These are phyloP conservation scores for Pelagia noctiluca DNA, from an alignment of 30 jellyfish, hydroid and myxozoan species.

Conservation along the genomic window DNA sequence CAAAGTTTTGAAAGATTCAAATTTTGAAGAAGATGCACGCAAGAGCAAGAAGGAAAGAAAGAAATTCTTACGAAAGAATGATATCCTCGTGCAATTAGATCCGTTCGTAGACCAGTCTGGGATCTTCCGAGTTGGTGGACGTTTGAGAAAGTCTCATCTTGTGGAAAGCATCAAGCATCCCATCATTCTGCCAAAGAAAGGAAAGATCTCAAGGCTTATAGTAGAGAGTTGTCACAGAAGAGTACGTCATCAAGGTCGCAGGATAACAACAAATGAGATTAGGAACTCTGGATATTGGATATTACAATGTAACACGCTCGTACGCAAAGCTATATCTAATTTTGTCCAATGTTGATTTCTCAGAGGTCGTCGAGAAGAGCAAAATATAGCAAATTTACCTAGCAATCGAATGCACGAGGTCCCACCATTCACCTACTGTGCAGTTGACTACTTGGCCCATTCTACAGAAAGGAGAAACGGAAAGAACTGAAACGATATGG, in stretches of 20 bases:
- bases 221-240: conserved; percentile 9
- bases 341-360: conserved; percentile 28
- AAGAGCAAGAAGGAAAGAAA: neutral
- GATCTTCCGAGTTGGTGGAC: conserved; percentile 6
- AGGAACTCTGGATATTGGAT: conserved; percentile 35
- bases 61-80: neutral
- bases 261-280: conserved; percentile 25
- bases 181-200: neutral
- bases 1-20: conserved; percentile 18
- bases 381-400: conserved; percentile 61
- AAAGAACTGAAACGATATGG: conserved; percentile 57
- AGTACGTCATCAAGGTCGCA: conserved; percentile 52
- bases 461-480: conserved; percentile 25
- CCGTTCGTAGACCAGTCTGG: neutral
- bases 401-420: conserved; percentile 4
- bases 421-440: conserved; percentile 52
- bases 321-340: conserved; percentile 12
- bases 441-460: conserved; percentile 61
- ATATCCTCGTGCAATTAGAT: neutral
- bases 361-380: conserved; percentile 27
- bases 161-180: conserved; percentile 7
- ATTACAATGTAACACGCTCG: neutral
- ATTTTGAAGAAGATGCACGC: neutral
- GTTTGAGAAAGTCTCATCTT: neutral
- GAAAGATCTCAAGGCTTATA: conserved; percentile 24